Base-by-base conservation (phyloP, 2,113 vertebrate species). In the Bubo blakistoni region DNA sequence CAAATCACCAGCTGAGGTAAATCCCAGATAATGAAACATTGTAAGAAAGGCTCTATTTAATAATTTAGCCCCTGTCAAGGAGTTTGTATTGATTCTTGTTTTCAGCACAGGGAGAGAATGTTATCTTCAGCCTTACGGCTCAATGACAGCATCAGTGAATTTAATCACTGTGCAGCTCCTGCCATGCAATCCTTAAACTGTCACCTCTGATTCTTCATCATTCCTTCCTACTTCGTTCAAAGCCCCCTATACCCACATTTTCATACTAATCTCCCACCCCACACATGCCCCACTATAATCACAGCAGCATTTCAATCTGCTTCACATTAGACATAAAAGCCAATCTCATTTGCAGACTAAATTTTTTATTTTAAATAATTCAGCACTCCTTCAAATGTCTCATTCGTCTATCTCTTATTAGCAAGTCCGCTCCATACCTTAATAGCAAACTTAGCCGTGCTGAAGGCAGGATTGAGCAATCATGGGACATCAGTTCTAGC, bases 41-140 rank as follows among this genome's bases (percentile, higher is more conserved):
- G 94, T 96, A 94, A 98, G 98, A 98, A 97, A 97, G 97, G 97
- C 94, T 97, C 97, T 97, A 97, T 98, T 99, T 98, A 99, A 99
- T 99, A 98, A 99, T 99, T 99, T 98, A 99, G 97, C 97, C 97
- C 94, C 97, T 96, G 98, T 98, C 98, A 98, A 98, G 98, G 97
- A 98, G 97, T 98, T 97, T 96, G 97, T 98, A 99, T 98, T 98
- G 98, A 99, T 99, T 98, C 98, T 97, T 98, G 98, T 98, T 99
- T 98, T 96, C 98, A 98, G 98, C 97, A 89, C 95, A 83, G 98
- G 97, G 93, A 98, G 97, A 99, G 98, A 98, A 98, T 98, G 98
- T 98, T 98, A 98, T 98, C 98, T 98, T 84, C 96, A 94, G 97
- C 97, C 98, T 98, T 94, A 97, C 96, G 97, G 98, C 97, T 97